Conservation (phyloP, 2,797 vertebrate genomes). For the Presbytis comata region DNA sequence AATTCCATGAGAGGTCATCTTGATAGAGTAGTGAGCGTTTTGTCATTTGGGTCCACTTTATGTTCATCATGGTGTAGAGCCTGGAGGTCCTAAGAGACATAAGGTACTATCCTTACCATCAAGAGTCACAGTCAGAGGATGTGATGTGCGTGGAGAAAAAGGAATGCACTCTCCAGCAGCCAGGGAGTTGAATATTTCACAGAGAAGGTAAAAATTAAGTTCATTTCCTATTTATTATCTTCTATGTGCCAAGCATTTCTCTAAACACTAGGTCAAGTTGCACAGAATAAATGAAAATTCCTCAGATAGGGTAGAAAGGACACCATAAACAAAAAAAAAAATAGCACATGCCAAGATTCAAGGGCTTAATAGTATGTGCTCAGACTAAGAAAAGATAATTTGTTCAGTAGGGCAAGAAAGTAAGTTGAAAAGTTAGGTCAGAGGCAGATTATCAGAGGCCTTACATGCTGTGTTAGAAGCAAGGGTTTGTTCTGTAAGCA, state of each 20-base stretch:
- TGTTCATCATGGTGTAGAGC: neutral
- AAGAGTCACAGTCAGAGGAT: neutral
- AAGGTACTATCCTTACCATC: neutral
- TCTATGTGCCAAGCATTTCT: neutral
- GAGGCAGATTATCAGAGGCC: neutral
- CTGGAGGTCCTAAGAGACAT: neutral
- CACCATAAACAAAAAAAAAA: neutral
- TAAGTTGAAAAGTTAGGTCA: neutral
- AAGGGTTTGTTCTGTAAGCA: neutral
- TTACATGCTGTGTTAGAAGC: neutral
- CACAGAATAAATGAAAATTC: neutral
- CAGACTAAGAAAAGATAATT: neutral
- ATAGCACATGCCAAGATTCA: neutral
- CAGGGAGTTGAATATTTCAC: neutral
- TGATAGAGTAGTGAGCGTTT: neutral
- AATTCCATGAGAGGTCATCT: neutral
- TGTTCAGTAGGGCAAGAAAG: neutral
- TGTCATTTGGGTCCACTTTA: neutral
- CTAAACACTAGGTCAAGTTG: neutral
- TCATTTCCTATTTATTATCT: neutral
- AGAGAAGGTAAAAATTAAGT: slow-evolving; percentile 15
- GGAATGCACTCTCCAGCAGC: neutral
- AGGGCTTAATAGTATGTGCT: neutral
- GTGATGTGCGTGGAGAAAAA: neutral
- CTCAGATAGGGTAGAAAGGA: neutral